Conservation (phyloP, 2,888 invertebrate genomes). For the Erebia palarica region DNA sequence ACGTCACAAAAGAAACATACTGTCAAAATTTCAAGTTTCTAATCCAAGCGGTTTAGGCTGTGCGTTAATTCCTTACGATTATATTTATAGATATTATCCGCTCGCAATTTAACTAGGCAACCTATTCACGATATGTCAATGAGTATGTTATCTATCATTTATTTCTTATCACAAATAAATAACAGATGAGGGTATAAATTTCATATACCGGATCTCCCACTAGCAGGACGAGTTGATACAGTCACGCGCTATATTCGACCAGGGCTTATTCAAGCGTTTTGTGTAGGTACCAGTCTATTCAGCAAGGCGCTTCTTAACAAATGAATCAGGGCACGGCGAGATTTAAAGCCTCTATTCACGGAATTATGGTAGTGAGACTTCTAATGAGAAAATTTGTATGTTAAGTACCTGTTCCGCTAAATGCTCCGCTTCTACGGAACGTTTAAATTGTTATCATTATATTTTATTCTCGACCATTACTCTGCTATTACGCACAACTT, state of each 20-base stretch:
- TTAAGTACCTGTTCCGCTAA: conserved; percentile 1
- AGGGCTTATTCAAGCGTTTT: conserved; percentile 1
- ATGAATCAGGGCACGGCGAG: conserved; percentile 16
- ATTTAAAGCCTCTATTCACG: conserved; percentile 18
- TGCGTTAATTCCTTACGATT: no score
- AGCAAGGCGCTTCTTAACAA: conserved; percentile 19
- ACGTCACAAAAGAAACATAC: no score
- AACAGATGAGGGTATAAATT: no score
- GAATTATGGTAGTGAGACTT: conserved; percentile 14
- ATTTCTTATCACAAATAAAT: no score
- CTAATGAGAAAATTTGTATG: conserved; percentile 20
- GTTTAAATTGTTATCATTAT: neutral
- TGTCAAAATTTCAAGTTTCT: no score
- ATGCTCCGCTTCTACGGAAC: neutral
- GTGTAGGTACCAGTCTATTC: conserved; percentile 5
- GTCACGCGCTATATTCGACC: neutral
- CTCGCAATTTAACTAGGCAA: no score
- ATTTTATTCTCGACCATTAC: neutral
- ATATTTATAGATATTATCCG: no score
- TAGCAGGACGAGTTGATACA: no score
- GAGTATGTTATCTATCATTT: no score
- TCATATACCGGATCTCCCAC: no score
- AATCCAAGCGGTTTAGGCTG: no score
- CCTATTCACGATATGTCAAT: no score
- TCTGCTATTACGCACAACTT: neutral